Base-by-base conservation (phyloP, 2,113 vertebrate species). In the Vireo altiloquus region DNA sequence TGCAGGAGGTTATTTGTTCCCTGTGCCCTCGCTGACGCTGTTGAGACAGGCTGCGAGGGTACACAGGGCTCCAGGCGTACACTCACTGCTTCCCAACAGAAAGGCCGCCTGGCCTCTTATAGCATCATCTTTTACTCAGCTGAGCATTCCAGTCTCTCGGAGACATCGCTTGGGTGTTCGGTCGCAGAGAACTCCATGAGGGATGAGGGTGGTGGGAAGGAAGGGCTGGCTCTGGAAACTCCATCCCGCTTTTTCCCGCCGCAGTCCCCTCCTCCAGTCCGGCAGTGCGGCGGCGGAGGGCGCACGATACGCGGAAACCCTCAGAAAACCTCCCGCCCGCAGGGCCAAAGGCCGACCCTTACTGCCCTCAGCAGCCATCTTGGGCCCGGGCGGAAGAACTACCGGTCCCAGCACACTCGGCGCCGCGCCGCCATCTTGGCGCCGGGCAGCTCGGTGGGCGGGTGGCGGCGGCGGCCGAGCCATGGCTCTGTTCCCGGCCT, bases 401-500 rank as follows among this genome's bases (percentile, higher is more conserved):
- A 87, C 97, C 65, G 3, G 2, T 96, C 96, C 97, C 97, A 42
- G 61, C 1, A n/a, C 23, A 70, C 97, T 40, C 9, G 1, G 57
- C 64, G 86, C 25, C 7, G 20, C 27, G 20, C 11, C 87, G 87
- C 90, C 92, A 94, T 96, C 87, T 96, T 94, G 69, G 37, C 21
- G 46, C 31, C 5, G 75, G 27, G 46, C 46, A 3, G 44, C 3
- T 7, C 5, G 33, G 37, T 15, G 10, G 2, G 63, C 10, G 14
- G n/a, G 65, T 4, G 12, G 39, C 2, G 31, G 33, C 4, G 15
- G 59, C 19, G 27, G 77, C 28, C 10, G 18, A 11, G 57, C 8
- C 15, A 97, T 97, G 97, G 97, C 97, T 4, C 76, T 98, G 14
- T 98, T 98, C 82, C 97, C 97, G 40, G 97, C 97, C 11, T 98